These are phyloP conservation scores for Motacilla alba DNA, from an alignment of 2,113 vertebrate genomes.

Conservation along the genomic window DNA sequence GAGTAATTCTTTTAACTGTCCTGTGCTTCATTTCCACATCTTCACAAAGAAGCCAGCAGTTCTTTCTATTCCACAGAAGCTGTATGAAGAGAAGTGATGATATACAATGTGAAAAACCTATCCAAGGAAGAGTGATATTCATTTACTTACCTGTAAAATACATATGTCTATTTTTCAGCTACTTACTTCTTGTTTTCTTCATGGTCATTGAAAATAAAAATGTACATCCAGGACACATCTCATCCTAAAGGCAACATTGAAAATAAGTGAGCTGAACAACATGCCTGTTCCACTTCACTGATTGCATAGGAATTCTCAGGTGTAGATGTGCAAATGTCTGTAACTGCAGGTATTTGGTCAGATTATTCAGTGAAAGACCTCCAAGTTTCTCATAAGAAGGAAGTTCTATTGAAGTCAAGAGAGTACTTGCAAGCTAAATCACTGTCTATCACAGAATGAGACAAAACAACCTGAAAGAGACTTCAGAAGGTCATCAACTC, in stretches of 20 bases:
- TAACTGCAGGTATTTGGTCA: not conserved
- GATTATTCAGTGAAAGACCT: not conserved
- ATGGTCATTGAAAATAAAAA: not conserved
- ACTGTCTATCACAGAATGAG: not conserved
- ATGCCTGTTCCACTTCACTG: not conserved
- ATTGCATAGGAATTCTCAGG: not conserved
- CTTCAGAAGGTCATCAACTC: not conserved
- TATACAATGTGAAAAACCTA: not conserved
- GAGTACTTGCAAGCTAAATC: not conserved
- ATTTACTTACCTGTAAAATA: not conserved
- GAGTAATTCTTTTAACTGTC: not conserved
- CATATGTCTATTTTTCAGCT: not conserved
- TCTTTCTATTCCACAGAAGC: not conserved
- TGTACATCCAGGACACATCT: not conserved
- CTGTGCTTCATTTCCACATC: not conserved
- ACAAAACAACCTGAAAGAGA: not conserved
- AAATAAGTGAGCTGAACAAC: not conserved
- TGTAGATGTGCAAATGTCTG: not conserved
- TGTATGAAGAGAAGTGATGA: not conserved
- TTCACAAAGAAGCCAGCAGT: not conserved
- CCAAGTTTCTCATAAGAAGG: not conserved
- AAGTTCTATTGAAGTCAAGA: not conserved
- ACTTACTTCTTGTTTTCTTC: not conserved
- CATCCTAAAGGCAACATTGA: not conserved
- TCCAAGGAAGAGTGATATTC: not conserved